phyloP scores from a whole-genome alignment of 2,113 vertebrate species.

The Salvelinus fontinalis region DNA sequence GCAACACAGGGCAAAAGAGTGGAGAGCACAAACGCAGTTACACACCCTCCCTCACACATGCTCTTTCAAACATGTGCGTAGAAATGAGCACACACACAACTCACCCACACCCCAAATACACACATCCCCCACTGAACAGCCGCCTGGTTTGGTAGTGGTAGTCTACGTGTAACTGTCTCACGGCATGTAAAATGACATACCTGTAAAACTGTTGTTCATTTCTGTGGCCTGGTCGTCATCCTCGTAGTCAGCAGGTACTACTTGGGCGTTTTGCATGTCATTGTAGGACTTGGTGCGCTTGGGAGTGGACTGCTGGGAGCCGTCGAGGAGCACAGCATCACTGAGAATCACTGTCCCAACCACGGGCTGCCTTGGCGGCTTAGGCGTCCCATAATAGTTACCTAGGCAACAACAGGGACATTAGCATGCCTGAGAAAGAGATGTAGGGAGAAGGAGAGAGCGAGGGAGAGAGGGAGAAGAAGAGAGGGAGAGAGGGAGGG shows the following conservation, averaged over 20 bases:
- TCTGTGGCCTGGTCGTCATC: slow-evolving; percentile 92
- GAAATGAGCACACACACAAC: slow-evolving; percentile 12
- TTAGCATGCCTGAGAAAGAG: slow-evolving; percentile 80
- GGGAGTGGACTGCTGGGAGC: slow-evolving; percentile 88
- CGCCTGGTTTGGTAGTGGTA: no score
- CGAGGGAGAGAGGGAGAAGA: slow-evolving; percentile 4
- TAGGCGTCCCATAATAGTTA: slow-evolving; percentile 99
- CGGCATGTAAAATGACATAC: slow-evolving; percentile 69
- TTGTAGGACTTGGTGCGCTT: slow-evolving; percentile 97
- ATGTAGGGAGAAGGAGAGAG: neutral
- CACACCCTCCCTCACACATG: slow-evolving; percentile 16
- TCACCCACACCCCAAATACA: slow-evolving; percentile 1
- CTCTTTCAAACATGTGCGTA: neutral
- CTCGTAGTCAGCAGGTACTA: slow-evolving; percentile 89
- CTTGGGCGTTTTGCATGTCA: slow-evolving; percentile 97
- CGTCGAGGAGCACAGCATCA: slow-evolving; percentile 83
- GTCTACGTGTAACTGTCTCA: slow-evolving; percentile 8
- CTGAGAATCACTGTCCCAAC: slow-evolving; percentile 94
- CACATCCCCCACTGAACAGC: neutral
- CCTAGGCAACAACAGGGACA: slow-evolving; percentile 90
- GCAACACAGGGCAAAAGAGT: slow-evolving; percentile 12
- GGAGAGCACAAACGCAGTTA: slow-evolving; percentile 39
- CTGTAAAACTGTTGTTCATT: slow-evolving; percentile 99
- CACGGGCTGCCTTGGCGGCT: slow-evolving; percentile 93
- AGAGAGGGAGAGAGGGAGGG: neutral